phyloP scores from a whole-genome alignment of 2,888 invertebrate species.

The Teleogryllus oceanicus region DNA sequence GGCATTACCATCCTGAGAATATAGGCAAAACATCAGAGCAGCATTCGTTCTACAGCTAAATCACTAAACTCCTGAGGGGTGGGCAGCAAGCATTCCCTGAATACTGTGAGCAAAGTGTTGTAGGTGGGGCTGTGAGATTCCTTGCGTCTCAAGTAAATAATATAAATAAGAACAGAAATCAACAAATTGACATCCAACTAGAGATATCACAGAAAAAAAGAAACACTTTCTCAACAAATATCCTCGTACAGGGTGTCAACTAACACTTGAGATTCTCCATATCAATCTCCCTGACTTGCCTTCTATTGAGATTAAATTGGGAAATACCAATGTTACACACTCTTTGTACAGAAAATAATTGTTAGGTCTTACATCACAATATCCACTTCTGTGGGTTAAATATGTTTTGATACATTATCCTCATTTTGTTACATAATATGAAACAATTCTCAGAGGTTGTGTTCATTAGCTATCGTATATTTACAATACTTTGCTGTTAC shows the following conservation, averaged over 20 bases:
- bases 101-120: slow-evolving; percentile 18
- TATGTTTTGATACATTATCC: neutral
- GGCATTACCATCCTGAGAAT: slow-evolving; percentile 11
- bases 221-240: slow-evolving; percentile 3
- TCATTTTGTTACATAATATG: neutral
- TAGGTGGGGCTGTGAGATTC: slow-evolving; percentile 9
- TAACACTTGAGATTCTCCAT: neutral
- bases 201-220: slow-evolving; percentile 9
- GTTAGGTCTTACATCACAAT: slow-evolving; percentile 6
- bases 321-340: neutral
- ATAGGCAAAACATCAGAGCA: neutral
- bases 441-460: neutral
- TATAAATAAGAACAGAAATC: slow-evolving; percentile 10
- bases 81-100: slow-evolving; percentile 18
- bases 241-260: slow-evolving; percentile 6
- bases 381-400: neutral
- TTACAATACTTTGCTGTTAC: slow-evolving; percentile 2
- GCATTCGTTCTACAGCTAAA: slow-evolving; percentile 4
- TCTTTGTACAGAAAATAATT: neutral
- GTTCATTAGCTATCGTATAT: neutral
- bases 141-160: slow-evolving; percentile 18
- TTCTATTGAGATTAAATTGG: neutral
- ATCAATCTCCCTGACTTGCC: neutral
- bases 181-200: slow-evolving; percentile 18
- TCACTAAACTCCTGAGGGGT: neutral